These are phyloP conservation scores for Indicator maculatus DNA, from an alignment of 2,113 vertebrate genomes.

Conservation along the genomic window DNA sequence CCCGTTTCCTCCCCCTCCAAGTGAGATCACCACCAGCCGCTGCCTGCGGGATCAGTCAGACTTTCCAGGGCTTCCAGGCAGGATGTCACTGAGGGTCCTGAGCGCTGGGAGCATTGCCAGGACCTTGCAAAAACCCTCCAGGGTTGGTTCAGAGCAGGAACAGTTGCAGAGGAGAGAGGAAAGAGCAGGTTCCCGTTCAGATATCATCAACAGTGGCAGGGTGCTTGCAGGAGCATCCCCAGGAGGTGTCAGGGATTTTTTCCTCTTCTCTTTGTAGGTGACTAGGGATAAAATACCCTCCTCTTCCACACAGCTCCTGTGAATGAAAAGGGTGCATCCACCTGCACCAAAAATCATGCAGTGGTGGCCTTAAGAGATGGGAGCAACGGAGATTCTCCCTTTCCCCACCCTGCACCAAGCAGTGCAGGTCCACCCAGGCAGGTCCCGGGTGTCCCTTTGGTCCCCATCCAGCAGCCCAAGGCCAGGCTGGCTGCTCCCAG, in stretches of 20 bases:
- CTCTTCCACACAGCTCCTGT: not conserved
- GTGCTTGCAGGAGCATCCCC: not conserved
- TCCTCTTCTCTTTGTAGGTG: not conserved
- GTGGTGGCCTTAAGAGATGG: not conserved
- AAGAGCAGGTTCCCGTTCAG: not conserved
- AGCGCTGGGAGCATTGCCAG: not conserved
- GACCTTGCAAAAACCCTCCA: not conserved
- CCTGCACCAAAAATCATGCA: rapidly evolving
- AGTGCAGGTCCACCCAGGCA: not conserved
- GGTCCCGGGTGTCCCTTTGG: not conserved
- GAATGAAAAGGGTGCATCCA: not conserved
- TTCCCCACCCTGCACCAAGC: not conserved
- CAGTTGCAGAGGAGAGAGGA: rapidly evolving
- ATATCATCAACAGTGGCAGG: not conserved
- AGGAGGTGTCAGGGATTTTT: not conserved
- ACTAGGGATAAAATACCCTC: rapidly evolving
- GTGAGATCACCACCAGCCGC: conserved; percentile 54
- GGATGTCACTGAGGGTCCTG: conserved; percentile 42
- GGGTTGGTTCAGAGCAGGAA: not conserved
- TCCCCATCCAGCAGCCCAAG: conserved; percentile 31
- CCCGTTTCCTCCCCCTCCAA: conserved; percentile 56
- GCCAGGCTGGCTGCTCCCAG: conserved; percentile 45
- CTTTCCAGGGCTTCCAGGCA: conserved; percentile 48
- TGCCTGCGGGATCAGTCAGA: conserved; percentile 50
- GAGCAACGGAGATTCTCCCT: not conserved